phyloP scores from a whole-genome alignment of 92 coral and sea anemone genomes.

The Palythoa caribaeorum region DNA sequence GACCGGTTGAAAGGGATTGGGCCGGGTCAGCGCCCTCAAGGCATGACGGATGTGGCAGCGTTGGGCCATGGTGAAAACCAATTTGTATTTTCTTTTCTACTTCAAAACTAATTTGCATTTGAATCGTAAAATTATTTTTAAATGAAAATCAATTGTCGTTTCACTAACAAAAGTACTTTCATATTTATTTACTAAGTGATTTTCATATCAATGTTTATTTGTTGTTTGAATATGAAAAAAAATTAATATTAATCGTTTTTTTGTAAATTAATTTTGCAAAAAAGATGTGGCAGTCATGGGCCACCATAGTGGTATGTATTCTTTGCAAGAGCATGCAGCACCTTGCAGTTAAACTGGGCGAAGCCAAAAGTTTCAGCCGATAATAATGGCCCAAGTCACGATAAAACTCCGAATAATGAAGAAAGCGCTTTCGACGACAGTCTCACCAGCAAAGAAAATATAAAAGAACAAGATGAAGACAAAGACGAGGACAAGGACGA shows the following conservation, averaged over 20 bases:
- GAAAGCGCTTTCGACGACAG: too few relatives aligned
- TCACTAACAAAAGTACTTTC: neutral
- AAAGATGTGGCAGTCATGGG: neutral
- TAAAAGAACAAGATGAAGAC: too few relatives aligned
- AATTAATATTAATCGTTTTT: too few relatives aligned
- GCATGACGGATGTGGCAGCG: conserved; percentile 30
- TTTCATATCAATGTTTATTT: neutral
- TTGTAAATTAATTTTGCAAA: too few relatives aligned
- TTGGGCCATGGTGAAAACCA: conserved; percentile 21
- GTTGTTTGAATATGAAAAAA: neutral
- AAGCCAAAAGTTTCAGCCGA: too few relatives aligned
- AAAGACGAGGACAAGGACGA: too few relatives aligned
- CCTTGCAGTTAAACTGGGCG: too few relatives aligned
- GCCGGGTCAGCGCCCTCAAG: conserved; percentile 1
- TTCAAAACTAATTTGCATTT: conserved; percentile 6
- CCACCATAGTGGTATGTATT: too few relatives aligned
- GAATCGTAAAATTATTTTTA: neutral
- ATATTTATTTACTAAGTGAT: neutral
- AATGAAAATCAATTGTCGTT: neutral
- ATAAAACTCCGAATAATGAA: too few relatives aligned
- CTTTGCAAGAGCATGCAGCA: too few relatives aligned
- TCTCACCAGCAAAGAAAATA: too few relatives aligned
- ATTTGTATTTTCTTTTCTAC: neutral
- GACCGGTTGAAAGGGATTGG: conserved; percentile 16
- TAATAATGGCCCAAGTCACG: too few relatives aligned